Base-by-base conservation (phyloP, 2,797 vertebrate genomes). In the Betta splendens region DNA sequence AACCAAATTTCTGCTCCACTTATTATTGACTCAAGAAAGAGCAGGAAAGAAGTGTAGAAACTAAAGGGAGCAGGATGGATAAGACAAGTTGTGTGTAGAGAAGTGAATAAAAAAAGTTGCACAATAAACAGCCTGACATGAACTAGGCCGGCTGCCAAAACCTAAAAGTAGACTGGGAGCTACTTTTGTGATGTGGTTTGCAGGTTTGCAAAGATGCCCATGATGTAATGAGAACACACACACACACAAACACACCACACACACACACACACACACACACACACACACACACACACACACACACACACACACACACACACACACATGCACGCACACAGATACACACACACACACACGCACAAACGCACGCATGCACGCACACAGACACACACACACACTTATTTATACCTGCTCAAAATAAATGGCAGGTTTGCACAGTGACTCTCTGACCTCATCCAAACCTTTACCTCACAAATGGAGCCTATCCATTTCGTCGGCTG, bases 1-100 rank as follows among this genome's bases (percentile, higher is more conserved):
- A 89, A 88, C 80, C 67, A 85, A 69, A 86, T 88, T 78, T 81
- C 51, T 62, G 26, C 62, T 79, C 58, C 64, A 69, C 56, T 73
- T 81, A 62, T 70, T 75, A 84, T 85, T 59, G 70, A 87, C 83
- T 79, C 62, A 72, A 74, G 73, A 63, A 38, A 79, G 56, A 77
- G 43, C 50, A 66, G 47, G 63, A 60, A 55, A 52, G 48, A 22
- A 66, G 53, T 29, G 66, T 39, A 64, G 5, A 43, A 69, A 64
- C 68, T 75, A 64, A 64, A 60, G 52, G 40, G 47, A 57, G 33
- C 25, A 36, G 47, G 64, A 75, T 42, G 33, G 69, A 75, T 72
- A 64, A 58, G 58, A 42, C 10, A 1, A 31, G 29, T 15, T 45
- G 33, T 59, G 43, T 57, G 44, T 31, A 20, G 47, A 55, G 59